Evolutionary conservation across 2,113 vertebrate species (phyloP).

Genomic region (Peromyscus leucopus): DNA sequence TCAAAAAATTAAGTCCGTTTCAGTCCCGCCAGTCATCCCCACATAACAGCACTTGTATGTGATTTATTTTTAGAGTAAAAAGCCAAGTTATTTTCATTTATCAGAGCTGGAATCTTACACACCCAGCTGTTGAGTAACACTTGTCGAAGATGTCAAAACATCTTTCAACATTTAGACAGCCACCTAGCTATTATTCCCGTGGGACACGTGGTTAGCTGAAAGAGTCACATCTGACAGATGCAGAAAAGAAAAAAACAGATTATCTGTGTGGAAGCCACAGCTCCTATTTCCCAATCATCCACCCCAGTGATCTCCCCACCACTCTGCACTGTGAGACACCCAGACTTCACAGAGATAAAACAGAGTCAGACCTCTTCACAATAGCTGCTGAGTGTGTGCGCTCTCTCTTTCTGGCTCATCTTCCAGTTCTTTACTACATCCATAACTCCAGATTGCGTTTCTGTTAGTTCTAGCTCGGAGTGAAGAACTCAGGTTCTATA

Average conservation of each 20-base stretch:
- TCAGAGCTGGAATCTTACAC: conserved; percentile 58
- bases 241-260: background rate
- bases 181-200: conserved; percentile 68
- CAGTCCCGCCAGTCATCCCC: conserved; percentile 30
- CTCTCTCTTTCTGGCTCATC: conserved; percentile 11
- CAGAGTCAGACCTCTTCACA: background rate
- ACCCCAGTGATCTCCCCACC: background rate
- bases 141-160: conserved; percentile 73
- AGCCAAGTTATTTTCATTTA: conserved; percentile 64
- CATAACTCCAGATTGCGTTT: background rate
- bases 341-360: conserved; percentile 9
- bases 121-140: conserved; percentile 69
- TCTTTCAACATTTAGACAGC: conserved; percentile 76
- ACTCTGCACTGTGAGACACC: background rate
- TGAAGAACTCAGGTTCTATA: conserved; percentile 43
- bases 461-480: background rate
- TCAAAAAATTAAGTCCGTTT: conserved; percentile 32
- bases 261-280: conserved; percentile 14
- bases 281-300: conserved; percentile 19
- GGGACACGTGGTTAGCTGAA: conserved; percentile 25
- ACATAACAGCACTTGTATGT: background rate
- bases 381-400: background rate
- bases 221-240: conserved; percentile 58
- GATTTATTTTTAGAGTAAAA: conserved; percentile 67
- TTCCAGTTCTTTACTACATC: conserved; percentile 9